Base-by-base conservation (phyloP, 2,113 vertebrate genomes). In the Phalacrocorax brasilianus region DNA sequence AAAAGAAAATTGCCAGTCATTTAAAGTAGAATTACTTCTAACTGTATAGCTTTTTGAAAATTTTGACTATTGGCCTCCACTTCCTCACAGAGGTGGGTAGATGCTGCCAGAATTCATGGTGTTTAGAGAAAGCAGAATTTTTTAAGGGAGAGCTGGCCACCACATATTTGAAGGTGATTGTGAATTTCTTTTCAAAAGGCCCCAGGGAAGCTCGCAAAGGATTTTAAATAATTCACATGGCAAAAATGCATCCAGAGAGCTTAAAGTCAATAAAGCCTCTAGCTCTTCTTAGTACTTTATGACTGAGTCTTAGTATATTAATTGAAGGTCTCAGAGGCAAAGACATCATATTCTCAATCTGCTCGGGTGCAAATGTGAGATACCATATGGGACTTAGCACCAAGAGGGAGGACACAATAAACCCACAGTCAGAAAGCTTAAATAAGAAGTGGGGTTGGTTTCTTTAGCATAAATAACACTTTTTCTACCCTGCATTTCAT, bases 281-380 rank as follows among this genome's bases (percentile, higher is more conserved):
- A 95, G 77, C 79, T 93, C 87, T 89, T 95, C 82, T 72, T 28
- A 94, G 68, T 63, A 38, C 67, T 88, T 94, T 90, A 55, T 86
- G 71, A 16, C 63, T 87, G 74, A 93, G 73, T 35, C 49, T 77
- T 65, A 16, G 59, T 42, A 44, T 92, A 93, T 95, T 96, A 95
- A 94, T 97, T 95, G 84, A 91, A 87, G 52, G 83, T 77, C 80
- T 95, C n/a, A 24, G 85, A 85, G 71, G 87, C 84, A 90, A 58
- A 90, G 75, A 26, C 63, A 87, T 40, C 82, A 47, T 58, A 87
- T 59, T 93, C 61, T 73, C 24, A 27, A 47, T 42, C 71, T 91
- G 85, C 87, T 73, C 35, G 91, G 93, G 92, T 96, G 94, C 89
- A 96, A 95, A 89, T 88, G 88, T 78, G 87, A 92, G 90, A 96